phyloP scores from a whole-genome alignment of 2,113 vertebrate species.

The Neotoma lepida region DNA sequence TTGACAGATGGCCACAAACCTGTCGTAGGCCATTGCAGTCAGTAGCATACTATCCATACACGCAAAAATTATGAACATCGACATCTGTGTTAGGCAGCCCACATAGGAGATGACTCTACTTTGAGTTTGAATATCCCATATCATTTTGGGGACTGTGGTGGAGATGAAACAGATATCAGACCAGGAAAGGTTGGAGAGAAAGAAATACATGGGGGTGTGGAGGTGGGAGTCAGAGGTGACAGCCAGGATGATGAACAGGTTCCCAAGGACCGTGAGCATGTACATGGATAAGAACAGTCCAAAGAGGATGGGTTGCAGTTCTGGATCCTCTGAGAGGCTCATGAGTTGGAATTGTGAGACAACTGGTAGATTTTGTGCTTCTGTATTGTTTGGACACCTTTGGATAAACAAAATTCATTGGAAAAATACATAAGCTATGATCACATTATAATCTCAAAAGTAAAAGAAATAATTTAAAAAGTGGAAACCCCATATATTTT shows the following conservation, averaged over 20 bases:
- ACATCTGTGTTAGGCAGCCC: background rate
- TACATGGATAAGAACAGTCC: background rate
- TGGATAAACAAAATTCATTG: background rate
- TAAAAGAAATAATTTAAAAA: background rate
- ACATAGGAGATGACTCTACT: background rate
- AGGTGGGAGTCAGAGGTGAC: background rate
- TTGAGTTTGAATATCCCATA: background rate
- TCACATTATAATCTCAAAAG: background rate
- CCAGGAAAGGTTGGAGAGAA: background rate
- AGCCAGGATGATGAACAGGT: background rate
- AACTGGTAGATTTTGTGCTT: background rate
- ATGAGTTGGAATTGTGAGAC: background rate
- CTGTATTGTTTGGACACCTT: background rate
- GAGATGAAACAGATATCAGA: background rate
- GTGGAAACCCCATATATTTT: background rate
- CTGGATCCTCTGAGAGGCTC: background rate
- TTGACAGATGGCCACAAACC: background rate
- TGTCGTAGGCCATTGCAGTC: background rate
- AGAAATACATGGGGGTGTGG: background rate
- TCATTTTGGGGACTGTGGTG: background rate
- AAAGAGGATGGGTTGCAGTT: background rate
- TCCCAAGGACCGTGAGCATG: background rate
- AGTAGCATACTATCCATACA: background rate
- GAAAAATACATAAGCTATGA: background rate
- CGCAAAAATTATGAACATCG: background rate